A percentile compares a stretch with the other conserved stretches of the same genome.
phyloP scores from a whole-genome alignment of 2,888 invertebrate species.

The Chrysolina oricalcia region DNA sequence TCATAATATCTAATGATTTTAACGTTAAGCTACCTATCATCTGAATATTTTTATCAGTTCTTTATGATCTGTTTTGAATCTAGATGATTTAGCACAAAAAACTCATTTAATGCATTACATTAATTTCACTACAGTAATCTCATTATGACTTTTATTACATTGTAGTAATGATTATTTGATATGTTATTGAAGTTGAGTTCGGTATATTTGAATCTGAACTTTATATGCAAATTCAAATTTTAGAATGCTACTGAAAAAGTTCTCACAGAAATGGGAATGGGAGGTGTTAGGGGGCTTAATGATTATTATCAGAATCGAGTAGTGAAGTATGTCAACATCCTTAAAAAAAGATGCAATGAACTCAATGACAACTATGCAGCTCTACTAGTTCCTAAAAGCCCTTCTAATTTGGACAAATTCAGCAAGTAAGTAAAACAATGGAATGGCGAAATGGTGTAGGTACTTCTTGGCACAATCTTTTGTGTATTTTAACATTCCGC shows the following conservation, averaged over 20 bases:
- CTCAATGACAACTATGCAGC: conserved; percentile 63
- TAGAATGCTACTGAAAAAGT: conserved; percentile 78
- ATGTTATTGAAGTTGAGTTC: not conserved
- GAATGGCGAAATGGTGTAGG: not conserved
- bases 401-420: conserved; percentile 59
- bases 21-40: too few species aligned
- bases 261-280: conserved; percentile 76
- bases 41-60: too few species aligned
- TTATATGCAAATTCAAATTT: conserved; percentile 34
- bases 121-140: too few species aligned
- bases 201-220: not conserved
- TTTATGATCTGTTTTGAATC: too few species aligned
- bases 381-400: conserved; percentile 61
- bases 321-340: conserved; percentile 65
- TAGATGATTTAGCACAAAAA: too few species aligned
- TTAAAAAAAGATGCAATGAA: conserved; percentile 65
- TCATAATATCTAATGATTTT: too few species aligned
- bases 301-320: conserved; percentile 75
- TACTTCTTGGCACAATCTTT: too few species aligned
- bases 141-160: too few species aligned
- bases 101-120: too few species aligned
- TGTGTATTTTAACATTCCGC: too few species aligned
- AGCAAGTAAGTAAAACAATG: conserved; percentile 59
- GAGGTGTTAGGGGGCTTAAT: conserved; percentile 74
- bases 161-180: not conserved